A percentile compares a stretch with the other conserved stretches of the same genome.
Conservation (phyloP, 2,797 vertebrate genomes). For the Meda fulgida region DNA sequence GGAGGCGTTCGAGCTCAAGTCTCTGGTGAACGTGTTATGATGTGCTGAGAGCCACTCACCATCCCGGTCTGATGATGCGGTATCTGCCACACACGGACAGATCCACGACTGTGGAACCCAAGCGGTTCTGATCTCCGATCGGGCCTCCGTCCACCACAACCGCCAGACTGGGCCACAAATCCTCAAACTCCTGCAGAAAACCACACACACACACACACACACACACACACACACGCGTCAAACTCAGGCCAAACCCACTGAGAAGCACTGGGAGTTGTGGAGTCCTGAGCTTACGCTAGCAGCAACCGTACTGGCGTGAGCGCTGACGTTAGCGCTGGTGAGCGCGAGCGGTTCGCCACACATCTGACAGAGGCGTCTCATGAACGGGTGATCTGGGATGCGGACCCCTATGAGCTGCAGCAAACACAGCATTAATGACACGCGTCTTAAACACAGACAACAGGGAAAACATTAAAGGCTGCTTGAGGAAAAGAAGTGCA, state of each 20-base stretch:
- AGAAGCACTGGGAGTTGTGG: neutral
- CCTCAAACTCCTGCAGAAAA: slow-evolving; percentile 87
- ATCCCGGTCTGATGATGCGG: slow-evolving; percentile 88
- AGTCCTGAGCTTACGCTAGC: no score
- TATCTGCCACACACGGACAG: slow-evolving; percentile 86
- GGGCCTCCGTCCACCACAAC: slow-evolving; percentile 91
- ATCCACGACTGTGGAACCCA: slow-evolving; percentile 91
- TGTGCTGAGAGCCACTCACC: slow-evolving; percentile 74
- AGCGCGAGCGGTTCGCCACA: no score
- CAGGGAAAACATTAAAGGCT: no score
- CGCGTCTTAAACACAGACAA: no score
- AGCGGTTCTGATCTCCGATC: slow-evolving; percentile 83
- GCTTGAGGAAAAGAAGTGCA: no score
- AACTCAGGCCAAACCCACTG: neutral
- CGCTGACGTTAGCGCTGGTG: no score
- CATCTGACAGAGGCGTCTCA: no score
- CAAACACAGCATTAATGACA: no score
- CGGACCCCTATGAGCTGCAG: no score
- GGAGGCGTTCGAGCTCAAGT: fast-evolving
- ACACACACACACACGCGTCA: no score
- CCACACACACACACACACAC: fast-evolving
- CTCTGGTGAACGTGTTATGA: neutral
- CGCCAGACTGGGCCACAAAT: slow-evolving; percentile 89
- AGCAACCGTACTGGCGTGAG: no score
- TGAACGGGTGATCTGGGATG: no score